phyloP scores from a whole-genome alignment of 2,888 invertebrate genomes.

The Euzophera pinguis region DNA sequence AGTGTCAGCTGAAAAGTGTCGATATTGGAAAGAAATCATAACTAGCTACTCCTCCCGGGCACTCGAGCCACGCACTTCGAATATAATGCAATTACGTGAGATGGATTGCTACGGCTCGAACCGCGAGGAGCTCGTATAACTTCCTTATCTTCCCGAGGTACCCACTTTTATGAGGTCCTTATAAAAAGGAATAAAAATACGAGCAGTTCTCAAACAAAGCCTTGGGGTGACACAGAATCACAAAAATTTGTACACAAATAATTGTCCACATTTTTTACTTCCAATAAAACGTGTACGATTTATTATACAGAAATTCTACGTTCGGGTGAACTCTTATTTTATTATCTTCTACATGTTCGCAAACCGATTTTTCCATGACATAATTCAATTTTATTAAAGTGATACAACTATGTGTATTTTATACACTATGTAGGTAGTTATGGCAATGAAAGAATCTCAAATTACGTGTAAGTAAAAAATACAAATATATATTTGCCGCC shows the following conservation, averaged over 20 bases:
- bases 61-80: slow-evolving; percentile 46
- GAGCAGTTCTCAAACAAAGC: slow-evolving; percentile 12
- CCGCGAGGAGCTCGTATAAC: slow-evolving; percentile 46
- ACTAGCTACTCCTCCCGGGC: slow-evolving; percentile 40
- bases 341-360: too few species aligned
- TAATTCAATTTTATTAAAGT: too few species aligned
- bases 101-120: slow-evolving; percentile 56
- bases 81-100: slow-evolving; percentile 65
- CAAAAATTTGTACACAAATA: not conserved
- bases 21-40: slow-evolving; percentile 45
- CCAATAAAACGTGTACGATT: not conserved
- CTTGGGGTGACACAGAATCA: not conserved
- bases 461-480: not conserved
- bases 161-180: slow-evolving; percentile 48
- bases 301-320: not conserved
- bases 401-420: too few species aligned
- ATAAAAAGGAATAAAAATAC: slow-evolving; percentile 45
- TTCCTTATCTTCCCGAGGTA: slow-evolving; percentile 45
- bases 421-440: too few species aligned
- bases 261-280: slow-evolving; percentile 12
- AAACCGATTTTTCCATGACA: too few species aligned
- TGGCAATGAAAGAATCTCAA: too few species aligned
- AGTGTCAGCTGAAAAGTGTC: slow-evolving; percentile 30
- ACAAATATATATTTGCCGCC: not conserved
- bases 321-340: not conserved